Conservation (phyloP, 2,113 vertebrate species). For the Callipepla squamata region DNA sequence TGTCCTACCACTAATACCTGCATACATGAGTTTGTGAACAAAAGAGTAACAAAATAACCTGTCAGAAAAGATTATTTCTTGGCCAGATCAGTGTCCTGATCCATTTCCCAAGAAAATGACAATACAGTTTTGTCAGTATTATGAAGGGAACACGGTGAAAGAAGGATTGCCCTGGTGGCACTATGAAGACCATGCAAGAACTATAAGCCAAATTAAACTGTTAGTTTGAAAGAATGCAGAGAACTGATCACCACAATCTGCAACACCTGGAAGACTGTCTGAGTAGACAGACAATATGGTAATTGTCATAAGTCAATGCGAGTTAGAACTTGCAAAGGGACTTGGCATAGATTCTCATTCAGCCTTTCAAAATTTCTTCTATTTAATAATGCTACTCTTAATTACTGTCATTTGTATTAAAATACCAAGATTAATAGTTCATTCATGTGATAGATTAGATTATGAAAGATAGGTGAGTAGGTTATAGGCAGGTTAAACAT, state of each 20-base stretch:
- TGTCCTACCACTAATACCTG: neutral
- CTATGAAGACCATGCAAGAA: neutral
- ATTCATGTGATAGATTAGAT: conserved; percentile 11
- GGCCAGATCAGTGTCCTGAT: neutral
- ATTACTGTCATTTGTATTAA: conserved; percentile 11
- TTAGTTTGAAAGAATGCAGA: neutral
- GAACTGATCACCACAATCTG: neutral
- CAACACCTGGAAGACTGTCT: neutral
- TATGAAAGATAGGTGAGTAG: conserved; percentile 1
- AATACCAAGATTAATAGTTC: conserved; percentile 28
- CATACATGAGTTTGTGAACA: neutral
- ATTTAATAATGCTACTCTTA: neutral
- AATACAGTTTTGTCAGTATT: neutral
- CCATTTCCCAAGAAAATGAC: neutral
- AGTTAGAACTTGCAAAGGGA: neutral
- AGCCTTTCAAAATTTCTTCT: neutral
- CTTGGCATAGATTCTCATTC: neutral
- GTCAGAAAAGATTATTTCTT: neutral
- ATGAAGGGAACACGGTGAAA: neutral
- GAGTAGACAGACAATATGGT: neutral
- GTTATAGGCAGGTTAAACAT: conserved; percentile 12
- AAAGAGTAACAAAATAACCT: neutral
- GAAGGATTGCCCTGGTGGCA: neutral
- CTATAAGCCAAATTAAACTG: neutral
- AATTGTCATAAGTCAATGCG: neutral